Base-by-base conservation (phyloP, 1,140 invertebrate genomes). In the Drosophila busckii region DNA sequence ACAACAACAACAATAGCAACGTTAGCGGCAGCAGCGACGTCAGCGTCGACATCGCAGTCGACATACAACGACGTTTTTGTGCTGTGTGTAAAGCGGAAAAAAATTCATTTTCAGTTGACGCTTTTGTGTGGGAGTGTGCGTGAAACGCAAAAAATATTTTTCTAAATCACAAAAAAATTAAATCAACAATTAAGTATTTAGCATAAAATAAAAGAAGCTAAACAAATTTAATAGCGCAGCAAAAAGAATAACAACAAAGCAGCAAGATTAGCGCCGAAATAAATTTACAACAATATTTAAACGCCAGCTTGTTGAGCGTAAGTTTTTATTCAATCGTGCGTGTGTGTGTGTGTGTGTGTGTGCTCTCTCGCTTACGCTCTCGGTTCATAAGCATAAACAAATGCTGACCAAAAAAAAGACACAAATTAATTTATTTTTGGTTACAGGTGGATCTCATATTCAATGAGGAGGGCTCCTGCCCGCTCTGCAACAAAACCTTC, bases 401-500 rank as follows among this genome's bases (percentile, higher is more conserved):
- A n/a, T n/a, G n/a, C n/a, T n/a, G n/a, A n/a, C n/a, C n/a, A n/a
- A n/a, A n/a, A n/a, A n/a, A n/a, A n/a, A n/a, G n/a, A n/a, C n/a
- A n/a, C n/a, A n/a, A n/a, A n/a, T n/a, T 35, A 15, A 13, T 8
- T 13, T 41, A 7, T 2, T 26, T 10, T 26, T 26, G 4, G 22
- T 58, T 37, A 17, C 50, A 87, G 86, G 83, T 87, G 59, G 86
- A 87, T 83, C 68, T 87, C 38, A 76, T 87, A 65, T 86, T 87
- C 63, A 87, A 86, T 60, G 86, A 87, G 69, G 86, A 87, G 69
- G 86, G 86, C 62, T 85, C 86, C 23, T 90, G 90, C 80, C 88
- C 85, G 50, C 84, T 90, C 48, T 91, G 90, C 78, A 89, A 90
- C 73, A 91, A 91, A 84, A 88, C 89, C 46, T 91, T 91, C 84